Base-by-base conservation (phyloP, 2,888 invertebrate genomes). In the Euclidia mi region DNA sequence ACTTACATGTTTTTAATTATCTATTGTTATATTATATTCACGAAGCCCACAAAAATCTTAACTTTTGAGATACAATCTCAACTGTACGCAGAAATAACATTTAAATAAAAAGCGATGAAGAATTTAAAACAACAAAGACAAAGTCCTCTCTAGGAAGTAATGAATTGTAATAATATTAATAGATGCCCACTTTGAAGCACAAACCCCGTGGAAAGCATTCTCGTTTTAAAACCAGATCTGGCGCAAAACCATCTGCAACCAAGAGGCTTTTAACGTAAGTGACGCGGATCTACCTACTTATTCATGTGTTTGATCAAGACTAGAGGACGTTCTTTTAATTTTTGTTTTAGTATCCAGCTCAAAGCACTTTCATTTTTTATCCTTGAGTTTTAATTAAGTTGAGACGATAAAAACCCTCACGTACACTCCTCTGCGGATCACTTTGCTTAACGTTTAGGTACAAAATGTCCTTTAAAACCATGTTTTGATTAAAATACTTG, bases 341-440 rank as follows among this genome's bases (percentile, higher is more conserved):
- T 69, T 61, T 65, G 53, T 69, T 65, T 69, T 51, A 34, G 65
- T 70, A 73, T 59, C 58, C 74, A 56, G 58, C 43, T 56, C 70
- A 65, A 70, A 58, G 38, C 56, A 20, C 40, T 48, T 59, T 38
- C 65, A 73, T 69, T 73, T 71, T 62, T 71, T 62, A 70, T 65
- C 62, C 56, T 44, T 51, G 38, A 53, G 46, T 73, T 65, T 70
- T 73, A 73, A 71, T 71, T 73, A 70, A 55, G 55, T 65, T 45
- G 34, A 69, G 65, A 57, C 52, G 56, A 56, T 73, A 57, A 60
- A 72, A 69, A 47, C 65, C 55, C 52, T 72, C 73, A 70, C 70
- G 70, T 70, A 65, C 60, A 49, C 51, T 25, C 51, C 67, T 65
- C 57, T 61, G 12, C 52, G 32, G 69, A 50, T 41, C 55, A 35